A percentile compares a stretch with the other conserved stretches of the same genome.
These are phyloP conservation scores for Atrichornis clamosus DNA, from an alignment of 2,113 vertebrate species.

Conservation along the genomic window DNA sequence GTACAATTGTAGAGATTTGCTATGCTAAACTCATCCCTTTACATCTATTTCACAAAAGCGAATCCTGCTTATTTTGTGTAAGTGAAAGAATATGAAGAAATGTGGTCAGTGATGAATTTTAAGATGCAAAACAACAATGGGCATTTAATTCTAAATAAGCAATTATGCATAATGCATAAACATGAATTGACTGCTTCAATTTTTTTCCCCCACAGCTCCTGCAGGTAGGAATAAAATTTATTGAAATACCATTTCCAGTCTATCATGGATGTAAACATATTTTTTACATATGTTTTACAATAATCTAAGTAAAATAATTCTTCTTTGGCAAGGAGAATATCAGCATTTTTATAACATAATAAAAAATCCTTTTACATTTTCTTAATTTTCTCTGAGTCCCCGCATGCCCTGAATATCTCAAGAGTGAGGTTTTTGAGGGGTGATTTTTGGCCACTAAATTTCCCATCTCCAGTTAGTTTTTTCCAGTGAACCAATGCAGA, in stretches of 20 bases:
- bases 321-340: background rate
- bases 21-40: background rate
- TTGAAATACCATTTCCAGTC: background rate
- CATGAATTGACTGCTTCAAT: background rate
- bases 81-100: background rate
- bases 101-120: background rate
- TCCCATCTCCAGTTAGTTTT: background rate
- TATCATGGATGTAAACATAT: background rate
- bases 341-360: background rate
- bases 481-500: background rate
- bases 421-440: background rate
- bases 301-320: background rate
- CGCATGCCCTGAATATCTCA: background rate
- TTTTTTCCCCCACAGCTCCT: background rate
- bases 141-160: background rate
- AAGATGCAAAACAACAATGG: background rate
- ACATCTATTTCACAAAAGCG: background rate
- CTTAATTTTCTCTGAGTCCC: background rate
- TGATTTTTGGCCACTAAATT: background rate
- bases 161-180: background rate
- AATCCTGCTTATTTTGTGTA: background rate
- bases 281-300: background rate
- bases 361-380: background rate
- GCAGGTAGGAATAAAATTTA: background rate
- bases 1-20: background rate